Conservation (phyloP, 2,113 vertebrate genomes). For the Neomonachus schauinslandi region DNA sequence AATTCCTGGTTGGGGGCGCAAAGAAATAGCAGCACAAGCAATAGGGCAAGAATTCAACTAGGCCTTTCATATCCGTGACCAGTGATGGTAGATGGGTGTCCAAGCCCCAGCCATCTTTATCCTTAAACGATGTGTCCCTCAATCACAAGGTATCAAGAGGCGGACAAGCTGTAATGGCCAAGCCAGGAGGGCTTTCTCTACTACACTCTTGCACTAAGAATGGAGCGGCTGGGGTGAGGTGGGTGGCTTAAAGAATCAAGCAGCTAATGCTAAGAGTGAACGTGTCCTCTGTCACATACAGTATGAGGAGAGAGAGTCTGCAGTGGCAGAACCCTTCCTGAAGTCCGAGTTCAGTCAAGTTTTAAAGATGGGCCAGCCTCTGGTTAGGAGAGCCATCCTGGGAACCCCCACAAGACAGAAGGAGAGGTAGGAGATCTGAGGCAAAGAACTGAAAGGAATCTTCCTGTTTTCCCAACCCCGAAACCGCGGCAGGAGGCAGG, state of each 20-base stretch:
- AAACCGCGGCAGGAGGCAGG: not conserved
- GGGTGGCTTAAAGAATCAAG: constrained; percentile 22
- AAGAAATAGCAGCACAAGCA: constrained; percentile 66
- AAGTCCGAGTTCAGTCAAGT: not conserved
- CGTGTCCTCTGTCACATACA: not conserved
- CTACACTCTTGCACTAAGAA: not conserved
- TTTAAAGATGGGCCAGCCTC: constrained; percentile 28
- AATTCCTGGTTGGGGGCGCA: not conserved
- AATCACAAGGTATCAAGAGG: not conserved
- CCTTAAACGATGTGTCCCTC: not conserved
- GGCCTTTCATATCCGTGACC: constrained; percentile 20
- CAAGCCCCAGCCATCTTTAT: not conserved
- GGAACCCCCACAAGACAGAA: not conserved
- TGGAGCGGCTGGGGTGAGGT: not conserved
- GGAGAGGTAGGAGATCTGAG: constrained; percentile 39
- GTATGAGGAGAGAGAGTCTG: not conserved
- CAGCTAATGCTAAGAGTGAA: not conserved
- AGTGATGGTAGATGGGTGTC: not conserved
- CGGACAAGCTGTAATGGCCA: not conserved
- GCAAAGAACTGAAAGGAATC: constrained; percentile 14
- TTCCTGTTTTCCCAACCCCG: not conserved
- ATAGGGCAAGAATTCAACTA: constrained; percentile 48
- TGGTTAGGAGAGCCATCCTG: not conserved
- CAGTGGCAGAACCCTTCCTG: not conserved
- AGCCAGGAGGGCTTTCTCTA: not conserved